Evolutionary conservation across 2,888 invertebrate species (phyloP).

Genomic region (Anorthoa munda): DNA sequence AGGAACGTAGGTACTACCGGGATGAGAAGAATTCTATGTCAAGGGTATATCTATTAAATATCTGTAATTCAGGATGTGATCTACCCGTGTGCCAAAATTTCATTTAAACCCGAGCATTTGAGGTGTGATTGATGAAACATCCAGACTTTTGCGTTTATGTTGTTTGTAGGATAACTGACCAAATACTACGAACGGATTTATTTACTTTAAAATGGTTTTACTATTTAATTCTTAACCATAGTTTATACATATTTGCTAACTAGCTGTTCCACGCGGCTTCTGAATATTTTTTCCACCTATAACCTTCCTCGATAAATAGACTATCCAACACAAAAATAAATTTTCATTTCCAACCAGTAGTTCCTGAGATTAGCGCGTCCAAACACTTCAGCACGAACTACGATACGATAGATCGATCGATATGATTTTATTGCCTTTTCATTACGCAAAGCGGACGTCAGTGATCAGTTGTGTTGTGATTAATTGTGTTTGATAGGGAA

Average conservation of each 20-base stretch:
- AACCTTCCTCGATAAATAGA: too few relatives aligned
- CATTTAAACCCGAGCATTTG: background rate
- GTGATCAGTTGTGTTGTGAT: slow-evolving; percentile 1
- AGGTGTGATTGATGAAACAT: too few relatives aligned
- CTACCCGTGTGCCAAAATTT: background rate
- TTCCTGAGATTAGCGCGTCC: too few relatives aligned
- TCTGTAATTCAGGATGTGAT: background rate
- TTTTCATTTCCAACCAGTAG: too few relatives aligned
- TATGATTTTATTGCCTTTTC: slow-evolving; percentile 16
- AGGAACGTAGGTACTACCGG: background rate
- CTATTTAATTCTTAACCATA: background rate
- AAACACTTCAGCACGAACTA: too few relatives aligned
- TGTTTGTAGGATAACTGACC: background rate
- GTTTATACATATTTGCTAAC: too few relatives aligned
- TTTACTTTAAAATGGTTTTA: background rate
- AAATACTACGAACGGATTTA: background rate
- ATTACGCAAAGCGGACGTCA: slow-evolving; percentile 23
- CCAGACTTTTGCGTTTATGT: too few relatives aligned
- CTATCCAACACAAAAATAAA: too few relatives aligned
- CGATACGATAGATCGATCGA: slow-evolving; percentile 8
- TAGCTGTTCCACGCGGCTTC: too few relatives aligned
- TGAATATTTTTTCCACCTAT: too few relatives aligned
- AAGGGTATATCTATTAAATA: too few relatives aligned
- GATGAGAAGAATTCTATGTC: background rate
- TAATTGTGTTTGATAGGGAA: slow-evolving; percentile 14